Base-by-base conservation (phyloP, 2,888 invertebrate genomes). In the Gnatocerus cornutus region DNA sequence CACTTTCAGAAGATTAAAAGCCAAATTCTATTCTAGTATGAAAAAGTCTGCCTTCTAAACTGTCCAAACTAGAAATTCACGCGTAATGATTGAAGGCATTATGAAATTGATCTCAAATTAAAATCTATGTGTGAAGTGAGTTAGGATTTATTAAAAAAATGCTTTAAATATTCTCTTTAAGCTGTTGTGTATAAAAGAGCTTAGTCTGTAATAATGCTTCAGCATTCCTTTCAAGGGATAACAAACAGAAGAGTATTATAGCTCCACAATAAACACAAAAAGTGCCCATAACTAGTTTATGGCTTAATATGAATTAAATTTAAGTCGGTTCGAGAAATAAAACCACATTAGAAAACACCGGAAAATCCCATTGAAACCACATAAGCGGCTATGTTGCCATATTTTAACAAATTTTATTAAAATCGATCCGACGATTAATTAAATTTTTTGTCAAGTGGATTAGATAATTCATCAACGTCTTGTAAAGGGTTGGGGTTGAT, bases 391-490 rank as follows among this genome's bases (percentile, higher is more conserved):
- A n/a, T 3, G 21, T 21, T 1, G 6, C 33, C 6, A n/a, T 2
- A n/a, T 33, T 33, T 33, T 33, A 2, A 2, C n/a, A 33, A 33
- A 12, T 46, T 46, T 14, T 14, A 46, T 16, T 14, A 14, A 46
- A 13, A 46, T 21, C 46, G 9, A 9, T n/a, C 9, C 7, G 10
- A 50, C 9, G 50, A 9, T 29, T 50, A 50, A 21, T 46, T 39
- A 12, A 39, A n/a, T 55, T 55, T 55, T 55, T 55, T 33, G 7
- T 13, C 14, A 14, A 33, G 9, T 41, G n/a, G 53, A 39, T 55
- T 21, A 12, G 48, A 39, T 21, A 56, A 56, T 56, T 56, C 41
- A 41, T 43, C 56, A 56, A 21, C 56, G 21, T 56, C 56, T 43
- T 56, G 41, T 56, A 13, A n/a, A 12, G 10, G 48, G 10, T 10